Evolutionary conservation across 2,113 vertebrate species (phyloP).

Genomic region (Ranitomeya imitator): DNA sequence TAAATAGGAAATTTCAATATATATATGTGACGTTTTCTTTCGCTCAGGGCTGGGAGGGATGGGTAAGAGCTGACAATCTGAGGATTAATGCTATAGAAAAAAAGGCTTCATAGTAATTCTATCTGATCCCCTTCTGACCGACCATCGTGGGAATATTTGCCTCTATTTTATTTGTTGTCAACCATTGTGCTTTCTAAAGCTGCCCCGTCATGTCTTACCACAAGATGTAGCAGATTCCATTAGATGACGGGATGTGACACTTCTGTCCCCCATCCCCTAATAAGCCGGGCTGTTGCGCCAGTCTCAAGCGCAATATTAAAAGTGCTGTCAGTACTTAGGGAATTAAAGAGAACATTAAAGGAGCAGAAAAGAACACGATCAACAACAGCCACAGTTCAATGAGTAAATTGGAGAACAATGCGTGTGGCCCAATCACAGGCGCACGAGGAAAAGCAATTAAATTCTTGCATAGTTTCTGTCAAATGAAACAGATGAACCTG

Average conservation of each 20-base stretch:
- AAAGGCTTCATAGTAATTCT: background rate
- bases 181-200: background rate
- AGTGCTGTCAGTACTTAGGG: background rate
- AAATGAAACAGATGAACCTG: conserved; percentile 47
- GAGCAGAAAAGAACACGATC: conserved; percentile 26
- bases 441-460: conserved; percentile 47
- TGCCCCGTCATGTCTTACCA: background rate
- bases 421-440: conserved; percentile 23
- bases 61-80: background rate
- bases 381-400: conserved; percentile 34
- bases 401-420: conserved; percentile 48
- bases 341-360: conserved; percentile 51
- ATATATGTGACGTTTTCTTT: too few species aligned
- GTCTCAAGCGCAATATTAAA: background rate
- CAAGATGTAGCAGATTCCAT: background rate
- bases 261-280: background rate
- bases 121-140: background rate
- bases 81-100: background rate
- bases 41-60: too few species aligned
- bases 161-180: background rate
- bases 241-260: background rate
- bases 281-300: background rate
- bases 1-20: too few species aligned
- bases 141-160: background rate
- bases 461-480: conserved; percentile 15